Percentiles rank a stretch among this genome's conserved stretches.
These are phyloP conservation scores for Montipora cactus DNA, from an alignment of 64 coral and sea anemone species.

Conservation along the genomic window DNA sequence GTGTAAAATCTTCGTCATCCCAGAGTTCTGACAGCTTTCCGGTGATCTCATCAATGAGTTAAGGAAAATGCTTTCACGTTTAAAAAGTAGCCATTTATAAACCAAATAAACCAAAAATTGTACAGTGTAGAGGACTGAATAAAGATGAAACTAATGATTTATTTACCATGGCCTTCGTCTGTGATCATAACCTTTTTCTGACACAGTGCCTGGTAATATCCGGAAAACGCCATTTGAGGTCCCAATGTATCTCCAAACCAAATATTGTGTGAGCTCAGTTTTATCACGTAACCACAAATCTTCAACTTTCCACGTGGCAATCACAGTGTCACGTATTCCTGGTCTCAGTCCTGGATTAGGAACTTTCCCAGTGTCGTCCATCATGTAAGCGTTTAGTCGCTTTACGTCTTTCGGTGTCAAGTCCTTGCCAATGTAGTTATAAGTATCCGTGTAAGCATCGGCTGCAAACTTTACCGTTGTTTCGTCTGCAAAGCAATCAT, in stretches of 20 bases:
- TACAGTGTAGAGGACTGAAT: background rate
- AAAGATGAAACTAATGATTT: background rate
- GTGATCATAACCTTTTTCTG: slow-evolving; percentile 49
- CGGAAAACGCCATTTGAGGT: slow-evolving; percentile 66
- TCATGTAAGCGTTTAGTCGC: slow-evolving; percentile 23
- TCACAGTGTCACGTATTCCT: slow-evolving; percentile 64
- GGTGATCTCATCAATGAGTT: no score
- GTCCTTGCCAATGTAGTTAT: slow-evolving; percentile 37
- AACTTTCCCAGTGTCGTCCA: background rate
- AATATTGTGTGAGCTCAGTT: slow-evolving; percentile 57
- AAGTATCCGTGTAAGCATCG: slow-evolving; percentile 11
- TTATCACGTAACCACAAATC: slow-evolving; percentile 60
- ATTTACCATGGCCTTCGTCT: slow-evolving; percentile 68
- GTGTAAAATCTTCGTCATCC: no score
- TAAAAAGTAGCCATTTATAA: no score
- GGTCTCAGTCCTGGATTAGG: slow-evolving; percentile 61
- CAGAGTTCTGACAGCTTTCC: no score
- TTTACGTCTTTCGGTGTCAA: slow-evolving; percentile 28
- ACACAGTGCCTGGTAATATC: slow-evolving; percentile 16
- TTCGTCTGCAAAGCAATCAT: slow-evolving; percentile 8
- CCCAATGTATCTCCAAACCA: slow-evolving; percentile 79
- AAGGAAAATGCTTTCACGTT: no score
- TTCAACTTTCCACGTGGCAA: slow-evolving; percentile 63
- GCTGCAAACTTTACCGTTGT: slow-evolving; percentile 64
- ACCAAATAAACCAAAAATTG: no score